A percentile compares a stretch with the other conserved stretches of the same genome.
Evolutionary conservation across 2,888 invertebrate species (phyloP).

Genomic region (Ariolimax columbianus): DNA sequence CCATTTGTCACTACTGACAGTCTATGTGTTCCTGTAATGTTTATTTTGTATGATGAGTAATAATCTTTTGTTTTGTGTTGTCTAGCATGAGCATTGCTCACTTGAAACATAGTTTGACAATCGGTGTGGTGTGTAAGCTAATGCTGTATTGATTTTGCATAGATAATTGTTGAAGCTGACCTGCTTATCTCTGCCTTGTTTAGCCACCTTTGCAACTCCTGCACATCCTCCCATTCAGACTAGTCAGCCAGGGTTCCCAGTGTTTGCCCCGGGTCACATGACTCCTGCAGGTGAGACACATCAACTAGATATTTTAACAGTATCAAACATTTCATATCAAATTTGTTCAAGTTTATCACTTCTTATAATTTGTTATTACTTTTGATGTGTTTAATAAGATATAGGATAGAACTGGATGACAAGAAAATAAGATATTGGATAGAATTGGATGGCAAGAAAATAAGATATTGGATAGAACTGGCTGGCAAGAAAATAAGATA

Average conservation of each 20-base stretch:
- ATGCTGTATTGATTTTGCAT: constrained; percentile 25
- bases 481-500: no score
- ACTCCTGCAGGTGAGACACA: constrained; percentile 44
- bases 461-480: no score
- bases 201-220: constrained; percentile 40
- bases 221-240: constrained; percentile 36
- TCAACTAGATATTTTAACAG: not conserved
- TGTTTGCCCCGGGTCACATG: constrained; percentile 36
- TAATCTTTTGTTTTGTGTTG: not conserved
- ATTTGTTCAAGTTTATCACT: not conserved
- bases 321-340: not conserved
- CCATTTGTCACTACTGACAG: not conserved
- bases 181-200: constrained; percentile 31
- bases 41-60: not conserved
- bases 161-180: constrained; percentile 20
- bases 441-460: no score
- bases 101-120: not conserved
- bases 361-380: no score
- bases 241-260: constrained; percentile 21
- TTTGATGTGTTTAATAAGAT: no score
- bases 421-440: no score
- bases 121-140: not conserved
- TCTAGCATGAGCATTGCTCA: not conserved
- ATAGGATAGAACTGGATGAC: no score
- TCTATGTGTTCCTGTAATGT: not conserved